Evolutionary conservation across 2,888 invertebrate genomes (phyloP), one percentile per base, ranked within the genome.

Genomic region (Punctoribates punctum): DNA sequence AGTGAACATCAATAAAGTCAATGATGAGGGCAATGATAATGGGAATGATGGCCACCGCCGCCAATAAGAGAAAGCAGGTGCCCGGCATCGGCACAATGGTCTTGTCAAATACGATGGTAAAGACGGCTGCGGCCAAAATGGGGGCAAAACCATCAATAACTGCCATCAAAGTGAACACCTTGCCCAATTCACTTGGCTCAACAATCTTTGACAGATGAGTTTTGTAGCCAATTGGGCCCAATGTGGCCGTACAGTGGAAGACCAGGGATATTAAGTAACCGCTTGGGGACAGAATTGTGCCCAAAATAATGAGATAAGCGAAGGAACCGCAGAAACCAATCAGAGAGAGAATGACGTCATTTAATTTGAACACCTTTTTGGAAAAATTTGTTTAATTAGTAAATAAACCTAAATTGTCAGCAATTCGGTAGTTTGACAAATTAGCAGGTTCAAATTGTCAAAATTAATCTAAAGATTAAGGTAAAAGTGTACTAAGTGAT

Each of bases 161-260:
- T 17, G 67, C 67, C 67, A 67, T 67, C 42, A 67, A 67, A 17
- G 67, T 67, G 29, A 67, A 67, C n/a, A 67, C 67, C 38, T 42
- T 67, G 2, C 67, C 67, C 67, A 67, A 42, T n/a, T 67, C 67
- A 38, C 20, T 38, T 20, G 67, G 67, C 1, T 67, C 67, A 9
- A 67, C 67, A 38, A 67, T 67, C n/a, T 67, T 67, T 17, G 67
- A 34, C 13, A 67, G 20, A 67, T 67, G 42, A 2, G 67, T 67
- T 38, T 67, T 67, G 20, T 29, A 38, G 1, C 67, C 67, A 13
- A 67, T 67, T 20, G 67, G 67, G 3, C 38, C 67, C 13, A 67
- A 67, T n/a, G 29, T 42, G 29, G 42, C 9, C 17, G 20, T n/a
- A 11, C 29, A 20, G 20, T 20, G 2, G 29, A 42, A n/a, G 25